Evolutionary conservation across 2,113 vertebrate species (phyloP).

Genomic region (Leptocoma aspasia): DNA sequence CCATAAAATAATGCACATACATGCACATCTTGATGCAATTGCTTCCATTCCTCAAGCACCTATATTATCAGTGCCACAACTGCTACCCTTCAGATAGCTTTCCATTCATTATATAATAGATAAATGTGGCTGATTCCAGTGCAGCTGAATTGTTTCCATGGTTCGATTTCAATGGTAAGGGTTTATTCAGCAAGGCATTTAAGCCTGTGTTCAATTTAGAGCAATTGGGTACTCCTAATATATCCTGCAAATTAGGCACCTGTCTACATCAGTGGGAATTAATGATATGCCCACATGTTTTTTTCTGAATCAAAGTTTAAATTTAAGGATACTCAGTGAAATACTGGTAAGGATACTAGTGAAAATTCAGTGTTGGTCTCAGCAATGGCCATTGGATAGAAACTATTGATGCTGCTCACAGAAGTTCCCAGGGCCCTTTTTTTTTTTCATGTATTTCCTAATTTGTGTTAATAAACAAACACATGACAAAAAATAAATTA

Average conservation of each 20-base stretch:
- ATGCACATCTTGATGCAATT: neutral
- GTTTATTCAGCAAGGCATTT: conserved; percentile 24
- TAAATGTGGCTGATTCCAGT: neutral
- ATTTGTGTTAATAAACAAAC: neutral
- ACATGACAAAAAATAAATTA: neutral
- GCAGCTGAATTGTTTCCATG: conserved; percentile 17
- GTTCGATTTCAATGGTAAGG: neutral
- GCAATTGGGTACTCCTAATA: neutral
- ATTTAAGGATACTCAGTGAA: neutral
- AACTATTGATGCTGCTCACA: neutral
- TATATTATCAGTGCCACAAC: neutral
- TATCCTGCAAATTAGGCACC: neutral
- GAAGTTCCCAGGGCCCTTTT: neutral
- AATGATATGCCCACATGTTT: neutral
- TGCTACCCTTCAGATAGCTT: neutral
- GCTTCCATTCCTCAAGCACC: neutral
- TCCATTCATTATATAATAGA: neutral
- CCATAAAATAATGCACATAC: neutral
- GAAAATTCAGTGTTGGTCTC: neutral
- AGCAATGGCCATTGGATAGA: neutral
- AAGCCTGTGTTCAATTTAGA: neutral
- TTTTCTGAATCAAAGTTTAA: neutral
- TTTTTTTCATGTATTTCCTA: neutral
- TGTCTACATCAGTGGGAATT: neutral
- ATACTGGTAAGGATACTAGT: neutral